Evolutionary conservation across 2,113 vertebrate species (phyloP), one percentile per base, ranked within the genome.

Genomic region (Limanda limanda): DNA sequence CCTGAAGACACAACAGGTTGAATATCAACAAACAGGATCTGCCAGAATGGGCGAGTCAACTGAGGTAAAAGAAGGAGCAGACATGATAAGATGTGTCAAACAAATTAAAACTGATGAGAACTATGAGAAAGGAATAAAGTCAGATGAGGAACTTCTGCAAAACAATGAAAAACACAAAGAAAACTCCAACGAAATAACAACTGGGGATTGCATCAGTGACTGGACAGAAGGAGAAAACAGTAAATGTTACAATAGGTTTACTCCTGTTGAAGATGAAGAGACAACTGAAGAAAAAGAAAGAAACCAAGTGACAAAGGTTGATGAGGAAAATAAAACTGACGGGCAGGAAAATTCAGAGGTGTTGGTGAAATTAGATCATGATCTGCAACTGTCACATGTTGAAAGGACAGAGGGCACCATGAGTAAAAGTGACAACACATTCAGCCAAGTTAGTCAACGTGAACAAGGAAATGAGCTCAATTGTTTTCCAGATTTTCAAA

Each of bases 11-110:
- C 71, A 5, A 1, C 45, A 70, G 47, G 55, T 48, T 31, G n/a
- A 71, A 67, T 54, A 42, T 70, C 69, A 55, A 55, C 35, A 20
- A 14, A 35, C 23, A 25, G 55, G 76, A 74, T 52, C 9, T 5
- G 12, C 21, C 25, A 58, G 17, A 15, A 14, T 45, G n/a, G 58
- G 81, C 2, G 15, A 12, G 35, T 15, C 21, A n/a, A 68, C 18
- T 23, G 56, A 80, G 13, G 55, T 55, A 40, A 75, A 51, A 23
- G 37, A 74, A 24, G 62, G 4, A 18, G 37, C 71, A 1, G 60
- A 71, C 74, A 70, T 55, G 10, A 25, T 8, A 37, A 23, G 55
- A 48, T 58, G 57, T 62, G 58, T 10, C 25, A 51, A 42, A 55
- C 66, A 81, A 27, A 69, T 66, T 13, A 21, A 56, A 73, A 58